Percentiles rank a stretch among this genome's conserved stretches.
These are phyloP conservation scores for Lathronympha strigana DNA, from an alignment of 2,888 invertebrate genomes.

Conservation along the genomic window DNA sequence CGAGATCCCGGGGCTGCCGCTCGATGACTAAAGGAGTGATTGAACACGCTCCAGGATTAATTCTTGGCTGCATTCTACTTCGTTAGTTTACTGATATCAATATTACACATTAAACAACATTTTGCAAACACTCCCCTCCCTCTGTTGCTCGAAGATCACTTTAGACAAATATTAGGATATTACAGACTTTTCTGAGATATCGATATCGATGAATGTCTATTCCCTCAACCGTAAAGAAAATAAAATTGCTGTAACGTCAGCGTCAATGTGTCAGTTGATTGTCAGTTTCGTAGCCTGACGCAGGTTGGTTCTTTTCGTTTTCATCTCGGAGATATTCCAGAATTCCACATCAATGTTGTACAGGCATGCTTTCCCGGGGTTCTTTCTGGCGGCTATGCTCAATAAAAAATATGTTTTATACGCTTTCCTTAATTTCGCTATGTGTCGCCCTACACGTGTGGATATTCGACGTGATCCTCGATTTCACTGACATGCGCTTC, in stretches of 20 bases:
- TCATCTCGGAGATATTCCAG: slow-evolving; percentile 22
- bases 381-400: slow-evolving; percentile 46
- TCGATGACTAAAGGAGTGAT: no score
- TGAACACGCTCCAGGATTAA: no score
- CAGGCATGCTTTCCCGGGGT: slow-evolving; percentile 41
- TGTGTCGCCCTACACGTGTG: slow-evolving; percentile 48
- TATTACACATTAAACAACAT: no score
- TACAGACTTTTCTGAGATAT: no score
- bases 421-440: slow-evolving; percentile 45
- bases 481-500: slow-evolving; percentile 46
- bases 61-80: no score
- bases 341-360: slow-evolving; percentile 36
- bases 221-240: neutral
- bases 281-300: slow-evolving; percentile 6
- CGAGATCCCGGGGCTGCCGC: no score
- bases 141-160: no score
- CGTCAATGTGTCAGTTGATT: slow-evolving; percentile 19
- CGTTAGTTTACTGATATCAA: no score
- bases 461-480: slow-evolving; percentile 44
- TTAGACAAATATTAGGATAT: no score
- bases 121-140: no score
- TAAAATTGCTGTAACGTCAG: slow-evolving; percentile 7
- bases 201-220: no score
- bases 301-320: slow-evolving; percentile 19
- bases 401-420: slow-evolving; percentile 45